These are phyloP conservation scores for Ophioderma brevispina DNA, from an alignment of 35 echinoderm and acorn worm species.

Conservation along the genomic window DNA sequence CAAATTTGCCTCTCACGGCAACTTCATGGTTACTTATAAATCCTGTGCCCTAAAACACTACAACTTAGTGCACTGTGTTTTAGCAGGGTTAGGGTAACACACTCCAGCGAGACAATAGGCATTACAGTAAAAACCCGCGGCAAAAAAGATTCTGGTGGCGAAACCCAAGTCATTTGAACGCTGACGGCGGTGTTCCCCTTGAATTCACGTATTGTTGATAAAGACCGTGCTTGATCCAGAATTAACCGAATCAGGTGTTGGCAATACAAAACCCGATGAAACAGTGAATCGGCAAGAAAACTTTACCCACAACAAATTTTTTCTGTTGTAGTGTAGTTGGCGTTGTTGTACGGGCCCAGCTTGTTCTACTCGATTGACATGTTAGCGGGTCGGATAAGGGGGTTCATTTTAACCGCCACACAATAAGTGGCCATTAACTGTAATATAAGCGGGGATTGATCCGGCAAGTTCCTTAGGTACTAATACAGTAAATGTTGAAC, in stretches of 20 bases:
- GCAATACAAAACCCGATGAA: not conserved
- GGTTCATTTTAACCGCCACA: not conserved
- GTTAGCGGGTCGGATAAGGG: not conserved
- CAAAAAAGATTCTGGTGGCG: slow-evolving; percentile 8
- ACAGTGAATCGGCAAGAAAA: not conserved
- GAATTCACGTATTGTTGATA: not conserved
- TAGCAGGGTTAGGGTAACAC: not conserved
- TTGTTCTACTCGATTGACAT: not conserved
- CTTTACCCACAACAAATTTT: not conserved
- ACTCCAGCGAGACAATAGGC: not conserved
- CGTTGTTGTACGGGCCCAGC: not conserved
- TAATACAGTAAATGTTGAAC: not conserved
- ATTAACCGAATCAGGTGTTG: slow-evolving; percentile 4
- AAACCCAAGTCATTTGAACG: not conserved
- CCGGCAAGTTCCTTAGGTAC: not conserved
- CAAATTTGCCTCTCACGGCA: slow-evolving; percentile 4
- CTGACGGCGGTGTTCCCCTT: not conserved
- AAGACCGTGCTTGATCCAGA: not conserved
- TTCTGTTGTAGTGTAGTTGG: not conserved
- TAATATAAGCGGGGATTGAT: slow-evolving; percentile 1
- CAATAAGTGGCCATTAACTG: slow-evolving; percentile 6
- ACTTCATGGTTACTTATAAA: slow-evolving; percentile 7
- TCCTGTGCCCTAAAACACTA: not conserved
- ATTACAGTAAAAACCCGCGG: not conserved
- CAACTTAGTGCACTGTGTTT: not conserved